These are phyloP conservation scores for Emberiza fucata DNA, from an alignment of 2,113 vertebrate genomes.

Conservation along the genomic window DNA sequence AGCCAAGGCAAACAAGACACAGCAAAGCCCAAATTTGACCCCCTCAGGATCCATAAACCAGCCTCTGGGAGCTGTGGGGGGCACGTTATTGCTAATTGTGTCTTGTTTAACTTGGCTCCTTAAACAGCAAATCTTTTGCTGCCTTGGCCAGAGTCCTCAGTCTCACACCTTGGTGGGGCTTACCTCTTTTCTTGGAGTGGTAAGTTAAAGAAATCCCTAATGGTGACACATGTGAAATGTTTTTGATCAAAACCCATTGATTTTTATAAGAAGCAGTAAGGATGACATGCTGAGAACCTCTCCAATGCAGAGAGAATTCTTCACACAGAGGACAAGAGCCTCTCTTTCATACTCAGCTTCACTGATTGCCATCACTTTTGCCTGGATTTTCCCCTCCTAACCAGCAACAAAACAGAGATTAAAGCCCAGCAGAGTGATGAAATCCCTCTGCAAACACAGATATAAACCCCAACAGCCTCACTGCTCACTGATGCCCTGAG, in stretches of 20 bases:
- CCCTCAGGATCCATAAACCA: conserved; percentile 32
- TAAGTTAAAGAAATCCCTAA: background rate
- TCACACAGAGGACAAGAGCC: background rate
- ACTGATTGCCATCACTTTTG: background rate
- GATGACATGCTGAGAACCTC: background rate
- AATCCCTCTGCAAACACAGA: background rate
- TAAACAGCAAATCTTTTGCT: conserved; percentile 10
- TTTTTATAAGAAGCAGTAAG: background rate
- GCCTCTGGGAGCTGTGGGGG: conserved; percentile 53
- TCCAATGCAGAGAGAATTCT: background rate
- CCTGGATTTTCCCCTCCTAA: background rate
- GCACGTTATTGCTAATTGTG: conserved; percentile 56
- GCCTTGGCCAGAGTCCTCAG: conserved; percentile 32
- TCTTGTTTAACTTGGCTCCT: conserved; percentile 66
- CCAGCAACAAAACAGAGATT: background rate
- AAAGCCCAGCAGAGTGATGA: background rate
- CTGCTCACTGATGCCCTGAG: fast-evolving
- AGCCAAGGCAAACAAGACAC: conserved; percentile 65
- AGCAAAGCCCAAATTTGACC: conserved; percentile 7
- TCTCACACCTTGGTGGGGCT: conserved; percentile 51
- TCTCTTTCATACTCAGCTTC: background rate
- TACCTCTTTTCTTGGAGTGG: background rate
- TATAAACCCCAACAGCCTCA: background rate
- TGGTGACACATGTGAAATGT: background rate
- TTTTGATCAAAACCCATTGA: conserved; percentile 29